Base-by-base conservation (phyloP, 2,113 vertebrate species). In the Poicephalus gulielmi region DNA sequence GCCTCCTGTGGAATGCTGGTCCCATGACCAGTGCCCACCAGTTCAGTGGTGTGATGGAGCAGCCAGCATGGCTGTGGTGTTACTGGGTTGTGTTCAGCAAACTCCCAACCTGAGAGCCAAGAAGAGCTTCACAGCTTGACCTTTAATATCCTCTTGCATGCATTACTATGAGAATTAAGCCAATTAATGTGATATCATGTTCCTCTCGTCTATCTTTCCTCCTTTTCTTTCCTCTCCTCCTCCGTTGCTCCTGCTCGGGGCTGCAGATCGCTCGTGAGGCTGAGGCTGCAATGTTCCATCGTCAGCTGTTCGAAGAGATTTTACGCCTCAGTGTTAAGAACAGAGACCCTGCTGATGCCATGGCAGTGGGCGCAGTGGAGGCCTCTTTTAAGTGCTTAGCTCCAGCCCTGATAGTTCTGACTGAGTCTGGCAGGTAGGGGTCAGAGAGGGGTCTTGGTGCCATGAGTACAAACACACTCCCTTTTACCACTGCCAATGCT, bases 361-460 rank as follows among this genome's bases (percentile, higher is more conserved):
- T 99, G 98, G 99, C 99, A 90, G 98, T 98, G 41, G 99, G 99
- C 22, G 99, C 99, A 20, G 99, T 99, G 95, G 98, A 99, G 98
- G 99, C 99, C 83, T 99, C 99, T 96, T 99, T 99, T 99, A 99
- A 99, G 97, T 99, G 99, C 97, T 98, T 99, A 97, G 98, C 99
- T 75, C 96, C 98, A 92, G 99, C 99, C 87, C 97, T 99, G 97
- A 97, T 99, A 99, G 99, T 99, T 98, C 98, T 99, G 98, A 99
- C 99, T 33, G 99, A 99, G 95, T 99, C 99, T 22, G 99, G 99
- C 98, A 99, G 99, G 99, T 99, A 99, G 98, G 99, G 98, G 96
- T 98, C 97, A 71, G 97, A 83, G 79, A 96, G 83, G 94, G 86
- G 52, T 57, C 81, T 95, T 13, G 5, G 55, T 22, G 77, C 60